A percentile compares a stretch with the other conserved stretches of the same genome.
Conservation (phyloP, 2,797 vertebrate species). For the Cetoscarus ocellatus region DNA sequence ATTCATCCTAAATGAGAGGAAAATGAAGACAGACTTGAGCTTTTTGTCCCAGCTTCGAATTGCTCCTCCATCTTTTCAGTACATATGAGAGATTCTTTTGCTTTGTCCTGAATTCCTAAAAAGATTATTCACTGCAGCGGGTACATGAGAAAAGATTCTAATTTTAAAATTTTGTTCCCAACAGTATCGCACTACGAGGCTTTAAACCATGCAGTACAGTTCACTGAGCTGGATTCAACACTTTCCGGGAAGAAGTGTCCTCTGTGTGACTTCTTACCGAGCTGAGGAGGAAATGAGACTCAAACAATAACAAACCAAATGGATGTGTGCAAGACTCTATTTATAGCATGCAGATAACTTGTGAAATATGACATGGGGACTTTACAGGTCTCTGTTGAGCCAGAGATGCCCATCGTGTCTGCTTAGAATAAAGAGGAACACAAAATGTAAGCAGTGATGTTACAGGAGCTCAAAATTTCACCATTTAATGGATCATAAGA, state of each 20-base stretch:
- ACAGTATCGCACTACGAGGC: conserved; percentile 48
- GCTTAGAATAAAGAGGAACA: conserved; percentile 17
- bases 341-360: conserved; percentile 48
- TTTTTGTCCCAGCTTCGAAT: conserved; percentile 7
- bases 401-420: conserved; percentile 12
- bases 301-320: conserved; percentile 60
- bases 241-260: conserved; percentile 64
- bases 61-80: neutral
- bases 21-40: neutral
- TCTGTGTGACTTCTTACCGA: conserved; percentile 62
- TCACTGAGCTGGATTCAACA: conserved; percentile 54
- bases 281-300: conserved; percentile 54
- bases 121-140: conserved; percentile 25
- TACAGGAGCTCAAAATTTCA: conserved; percentile 11
- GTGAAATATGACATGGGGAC: conserved; percentile 41
- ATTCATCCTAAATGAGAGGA: neutral
- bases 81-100: conserved; percentile 22
- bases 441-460: conserved; percentile 26
- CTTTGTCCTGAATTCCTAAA: conserved; percentile 44
- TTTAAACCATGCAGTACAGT: conserved; percentile 44
- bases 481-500: conserved; percentile 11
- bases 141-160: conserved; percentile 33
- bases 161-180: conserved; percentile 55
- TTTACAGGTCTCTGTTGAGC: conserved; percentile 23
- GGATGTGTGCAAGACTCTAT: conserved; percentile 42